These are phyloP conservation scores for Meandrina meandrites DNA, from an alignment of 92 coral and sea anemone species.

Conservation along the genomic window DNA sequence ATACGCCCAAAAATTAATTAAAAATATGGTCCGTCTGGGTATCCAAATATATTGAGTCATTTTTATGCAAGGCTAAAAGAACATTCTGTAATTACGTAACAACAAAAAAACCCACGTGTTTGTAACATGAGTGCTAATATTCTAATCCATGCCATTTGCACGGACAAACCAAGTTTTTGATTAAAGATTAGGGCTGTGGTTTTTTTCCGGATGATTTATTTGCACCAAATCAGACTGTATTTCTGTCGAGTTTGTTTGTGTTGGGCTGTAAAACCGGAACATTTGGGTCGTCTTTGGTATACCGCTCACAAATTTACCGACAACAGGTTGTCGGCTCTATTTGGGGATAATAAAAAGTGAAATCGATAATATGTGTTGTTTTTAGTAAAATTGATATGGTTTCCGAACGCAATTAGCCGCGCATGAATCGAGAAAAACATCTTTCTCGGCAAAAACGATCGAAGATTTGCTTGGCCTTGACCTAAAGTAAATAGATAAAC, in stretches of 20 bases:
- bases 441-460: neutral
- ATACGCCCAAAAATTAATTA: conserved; percentile 8
- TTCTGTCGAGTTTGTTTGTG: conserved; percentile 3
- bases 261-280: conserved; percentile 19
- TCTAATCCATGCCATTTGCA: conserved; percentile 14
- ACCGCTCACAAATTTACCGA: conserved; percentile 8
- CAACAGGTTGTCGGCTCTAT: conserved; percentile 5
- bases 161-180: neutral
- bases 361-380: neutral
- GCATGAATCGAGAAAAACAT: neutral
- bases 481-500: neutral
- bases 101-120: neutral
- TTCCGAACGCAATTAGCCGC: conserved; percentile 21
- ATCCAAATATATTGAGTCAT: neutral
- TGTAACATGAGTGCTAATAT: neutral
- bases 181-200: neutral
- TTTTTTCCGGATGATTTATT: conserved; percentile 22
- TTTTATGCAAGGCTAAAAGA: neutral
- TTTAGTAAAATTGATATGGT: conserved; percentile 4
- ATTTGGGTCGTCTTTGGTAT: neutral
- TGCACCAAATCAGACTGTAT: neutral
- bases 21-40: conserved; percentile 19
- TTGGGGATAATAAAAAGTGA: neutral
- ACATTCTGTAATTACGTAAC: conserved; percentile 22
- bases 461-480: neutral